phyloP scores from a whole-genome alignment of 2,797 vertebrate species.

The Sciaenops ocellatus region DNA sequence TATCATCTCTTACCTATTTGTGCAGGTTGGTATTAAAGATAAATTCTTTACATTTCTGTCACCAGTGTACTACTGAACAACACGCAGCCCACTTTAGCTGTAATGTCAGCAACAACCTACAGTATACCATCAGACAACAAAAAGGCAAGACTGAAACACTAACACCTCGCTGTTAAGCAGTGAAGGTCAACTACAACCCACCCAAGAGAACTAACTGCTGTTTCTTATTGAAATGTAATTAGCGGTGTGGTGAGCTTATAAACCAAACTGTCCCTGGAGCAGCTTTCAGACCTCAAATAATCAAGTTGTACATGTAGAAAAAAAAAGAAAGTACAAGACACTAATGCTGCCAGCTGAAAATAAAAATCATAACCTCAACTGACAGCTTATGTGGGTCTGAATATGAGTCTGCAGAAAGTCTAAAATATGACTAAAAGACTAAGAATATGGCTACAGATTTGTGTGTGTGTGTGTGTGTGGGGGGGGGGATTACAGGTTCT shows the following conservation, averaged over 20 bases:
- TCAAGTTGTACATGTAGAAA: background rate
- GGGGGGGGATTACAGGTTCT: background rate
- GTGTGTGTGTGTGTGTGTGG: conserved; percentile 33
- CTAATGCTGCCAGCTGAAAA: background rate
- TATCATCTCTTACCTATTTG: background rate
- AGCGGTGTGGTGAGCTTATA: background rate
- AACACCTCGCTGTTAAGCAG: background rate
- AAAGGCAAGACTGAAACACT: background rate
- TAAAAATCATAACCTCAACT: background rate
- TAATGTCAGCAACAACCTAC: background rate
- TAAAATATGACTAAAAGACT: background rate
- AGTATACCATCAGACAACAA: background rate
- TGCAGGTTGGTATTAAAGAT: background rate
- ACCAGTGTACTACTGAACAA: background rate
- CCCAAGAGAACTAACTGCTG: background rate
- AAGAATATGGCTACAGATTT: conserved; percentile 12
- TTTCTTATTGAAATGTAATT: conserved; percentile 5
- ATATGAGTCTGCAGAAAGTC: conserved; percentile 34
- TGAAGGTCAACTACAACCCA: conserved; percentile 11
- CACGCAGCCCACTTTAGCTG: background rate
- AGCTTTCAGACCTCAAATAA: background rate
- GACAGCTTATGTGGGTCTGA: conserved; percentile 7
- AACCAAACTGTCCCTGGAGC: background rate
- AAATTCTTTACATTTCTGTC: too few species aligned
- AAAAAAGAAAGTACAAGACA: background rate